A percentile compares a stretch with the other conserved stretches of the same genome.
Evolutionary conservation across 2,888 invertebrate genomes (phyloP).

Genomic region (Oxyteleia sp.): DNA sequence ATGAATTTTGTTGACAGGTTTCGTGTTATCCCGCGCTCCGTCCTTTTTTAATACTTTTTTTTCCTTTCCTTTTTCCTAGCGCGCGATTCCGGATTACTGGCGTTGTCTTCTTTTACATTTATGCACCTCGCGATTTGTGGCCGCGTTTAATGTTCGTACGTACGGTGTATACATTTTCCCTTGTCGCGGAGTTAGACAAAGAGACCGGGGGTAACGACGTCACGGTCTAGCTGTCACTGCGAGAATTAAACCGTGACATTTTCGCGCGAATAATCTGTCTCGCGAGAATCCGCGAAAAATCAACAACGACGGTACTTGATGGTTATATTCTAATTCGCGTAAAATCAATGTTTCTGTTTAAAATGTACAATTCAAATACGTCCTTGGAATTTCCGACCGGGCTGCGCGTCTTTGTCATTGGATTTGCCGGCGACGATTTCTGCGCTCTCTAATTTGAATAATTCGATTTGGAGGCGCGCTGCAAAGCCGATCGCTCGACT

Average conservation of each 20-base stretch:
- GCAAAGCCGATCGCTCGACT: background rate
- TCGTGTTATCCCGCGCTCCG: slow-evolving; percentile 23
- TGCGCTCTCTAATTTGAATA: slow-evolving; percentile 15
- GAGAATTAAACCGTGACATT: slow-evolving; percentile 68
- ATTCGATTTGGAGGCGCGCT: background rate
- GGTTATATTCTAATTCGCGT: slow-evolving; percentile 48
- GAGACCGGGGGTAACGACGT: slow-evolving; percentile 50
- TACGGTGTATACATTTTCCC: slow-evolving; percentile 45
- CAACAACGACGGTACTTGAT: slow-evolving; percentile 33
- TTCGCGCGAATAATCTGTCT: slow-evolving; percentile 67
- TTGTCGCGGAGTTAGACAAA: slow-evolving; percentile 50
- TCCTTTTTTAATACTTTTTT: too few relatives aligned
- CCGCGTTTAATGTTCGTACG: slow-evolving; percentile 51
- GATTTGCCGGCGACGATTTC: slow-evolving; percentile 16
- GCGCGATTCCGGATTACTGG: slow-evolving; percentile 30
- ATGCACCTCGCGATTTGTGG: slow-evolving; percentile 43
- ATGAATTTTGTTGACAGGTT: slow-evolving; percentile 55
- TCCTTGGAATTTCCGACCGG: background rate
- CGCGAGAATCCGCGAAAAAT: slow-evolving; percentile 55
- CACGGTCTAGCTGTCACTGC: slow-evolving; percentile 62
- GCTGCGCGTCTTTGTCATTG: background rate
- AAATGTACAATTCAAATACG: slow-evolving; percentile 28
- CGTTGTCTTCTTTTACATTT: slow-evolving; percentile 45
- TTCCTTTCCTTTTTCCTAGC: slow-evolving; percentile 19
- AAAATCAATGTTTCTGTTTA: slow-evolving; percentile 41